A percentile compares a stretch with the other conserved stretches of the same genome.
These are phyloP conservation scores for Zaprionus ghesquierei DNA, from an alignment of 1,140 invertebrate genomes.

Conservation along the genomic window DNA sequence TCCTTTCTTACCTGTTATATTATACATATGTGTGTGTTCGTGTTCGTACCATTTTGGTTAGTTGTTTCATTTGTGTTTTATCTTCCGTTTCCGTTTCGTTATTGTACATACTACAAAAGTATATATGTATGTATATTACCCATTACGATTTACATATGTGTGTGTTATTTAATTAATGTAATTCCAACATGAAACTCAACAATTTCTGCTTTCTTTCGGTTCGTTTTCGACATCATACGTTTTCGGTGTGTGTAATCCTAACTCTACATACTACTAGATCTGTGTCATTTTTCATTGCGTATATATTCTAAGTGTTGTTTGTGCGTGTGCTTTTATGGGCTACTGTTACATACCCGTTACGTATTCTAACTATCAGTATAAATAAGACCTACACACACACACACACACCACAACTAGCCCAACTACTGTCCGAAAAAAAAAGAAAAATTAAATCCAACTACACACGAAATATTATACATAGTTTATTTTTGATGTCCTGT, in stretches of 20 bases:
- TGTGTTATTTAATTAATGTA: slow-evolving; percentile 79
- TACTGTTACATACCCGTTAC: slow-evolving; percentile 39
- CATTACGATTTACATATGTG: slow-evolving; percentile 46
- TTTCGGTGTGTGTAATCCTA: slow-evolving; percentile 61
- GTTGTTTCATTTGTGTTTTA: slow-evolving; percentile 36
- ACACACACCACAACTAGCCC: slow-evolving; percentile 6
- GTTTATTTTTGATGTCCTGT: slow-evolving; percentile 60
- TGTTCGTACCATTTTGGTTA: slow-evolving; percentile 66
- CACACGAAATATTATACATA: slow-evolving; percentile 69
- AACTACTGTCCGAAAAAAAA: slow-evolving; percentile 11
- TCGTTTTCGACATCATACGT: slow-evolving; percentile 51
- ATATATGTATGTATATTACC: slow-evolving; percentile 22
- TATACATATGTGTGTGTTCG: slow-evolving; percentile 59
- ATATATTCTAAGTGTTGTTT: slow-evolving; percentile 58
- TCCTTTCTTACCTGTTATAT: slow-evolving; percentile 45
- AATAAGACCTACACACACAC: background rate
- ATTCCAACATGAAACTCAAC: slow-evolving; percentile 81
- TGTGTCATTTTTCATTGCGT: slow-evolving; percentile 67
- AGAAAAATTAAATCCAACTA: slow-evolving; percentile 59
- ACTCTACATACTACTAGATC: slow-evolving; percentile 58
- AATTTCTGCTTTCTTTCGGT: slow-evolving; percentile 78
- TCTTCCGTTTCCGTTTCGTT: slow-evolving; percentile 17
- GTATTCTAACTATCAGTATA: slow-evolving; percentile 40
- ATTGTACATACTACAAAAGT: background rate
- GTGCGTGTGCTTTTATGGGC: slow-evolving; percentile 48